Evolutionary conservation across 1,140 invertebrate genomes (phyloP), one percentile per base, ranked within the genome.

Genomic region (Apolygus lucorum): DNA sequence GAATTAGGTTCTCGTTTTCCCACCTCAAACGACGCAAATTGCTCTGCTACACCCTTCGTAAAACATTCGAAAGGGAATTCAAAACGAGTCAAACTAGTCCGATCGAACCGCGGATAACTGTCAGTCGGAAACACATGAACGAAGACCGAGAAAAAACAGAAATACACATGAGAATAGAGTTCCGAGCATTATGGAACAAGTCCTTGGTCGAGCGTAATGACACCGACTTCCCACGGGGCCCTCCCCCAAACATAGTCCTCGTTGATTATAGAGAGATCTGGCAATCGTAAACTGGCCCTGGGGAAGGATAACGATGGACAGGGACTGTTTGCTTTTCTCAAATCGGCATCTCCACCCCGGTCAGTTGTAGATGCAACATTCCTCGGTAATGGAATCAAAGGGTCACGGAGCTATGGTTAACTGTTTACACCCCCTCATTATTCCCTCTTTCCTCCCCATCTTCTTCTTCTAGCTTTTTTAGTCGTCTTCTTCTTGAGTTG

Each of bases 151-250:
- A 69, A 59, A 26, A 21, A 4, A 59, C 2, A 59, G 62, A 62
- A 69, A 69, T 69, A 59, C 52, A 69, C 62, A 69, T 52, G 62
- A 62, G 22, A 27, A 62, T 63, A 42, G 52, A 27, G 52, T 28
- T n/a, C 28, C 59, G 62, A 52, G 52, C 25, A 62, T 28, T 28
- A 25, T 28, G 21, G 52, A 68, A 11, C 26, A 52, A 27, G 52
- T 65, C 52, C 25, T 28, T 49, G 65, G 21, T 71, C 27, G 27
- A 24, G 34, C 34, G 54, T 69, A 62, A 69, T 42, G 52, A 28
- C 34, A 62, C 52, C 62, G 68, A 62, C 52, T 62, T 59, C 68
- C 52, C 54, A 69, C 62, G 52, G 52, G 62, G 62, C 42, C 25
- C 52, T 59, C 25, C 52, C 68, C n/a, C 21, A 8, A 2, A 17